Conservation (phyloP, 2,797 vertebrate species). For the Garrulus glandarius region DNA sequence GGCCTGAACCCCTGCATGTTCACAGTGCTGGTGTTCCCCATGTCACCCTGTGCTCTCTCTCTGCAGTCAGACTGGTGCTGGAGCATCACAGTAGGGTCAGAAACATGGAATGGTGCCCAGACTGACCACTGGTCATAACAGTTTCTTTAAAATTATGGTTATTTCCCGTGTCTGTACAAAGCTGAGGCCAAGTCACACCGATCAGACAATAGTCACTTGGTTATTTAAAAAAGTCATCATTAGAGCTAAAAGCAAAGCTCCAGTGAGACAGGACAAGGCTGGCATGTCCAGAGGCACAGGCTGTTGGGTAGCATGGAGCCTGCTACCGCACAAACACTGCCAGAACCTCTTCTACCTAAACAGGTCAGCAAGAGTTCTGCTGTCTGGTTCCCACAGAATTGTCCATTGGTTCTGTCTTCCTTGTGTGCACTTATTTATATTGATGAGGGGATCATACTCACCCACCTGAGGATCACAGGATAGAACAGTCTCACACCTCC, state of each 20-base stretch:
- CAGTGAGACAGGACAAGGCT: not conserved
- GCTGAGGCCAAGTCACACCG: not conserved
- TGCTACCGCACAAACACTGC: not conserved
- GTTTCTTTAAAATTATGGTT: not conserved
- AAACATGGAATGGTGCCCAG: not conserved
- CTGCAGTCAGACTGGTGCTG: fast-evolving
- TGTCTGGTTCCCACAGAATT: not conserved
- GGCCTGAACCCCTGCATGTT: fast-evolving
- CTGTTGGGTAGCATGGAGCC: fast-evolving
- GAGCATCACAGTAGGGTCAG: fast-evolving
- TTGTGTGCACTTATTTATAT: not conserved
- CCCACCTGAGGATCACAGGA: not conserved
- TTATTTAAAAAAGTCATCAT: not conserved
- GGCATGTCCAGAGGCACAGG: not conserved
- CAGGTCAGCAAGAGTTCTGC: not conserved
- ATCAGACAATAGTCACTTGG: not conserved
- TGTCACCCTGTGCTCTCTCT: not conserved
- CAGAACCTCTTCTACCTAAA: not conserved
- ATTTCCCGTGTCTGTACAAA: not conserved
- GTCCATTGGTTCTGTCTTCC: not conserved
- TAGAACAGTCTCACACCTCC: not conserved
- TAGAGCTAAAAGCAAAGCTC: not conserved
- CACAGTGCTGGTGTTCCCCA: fast-evolving
- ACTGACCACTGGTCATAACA: not conserved
- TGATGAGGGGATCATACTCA: not conserved